Percentiles rank a stretch among this genome's conserved stretches.
Evolutionary conservation across 1,140 invertebrate species (phyloP).

Genomic region (Trichoplusia ni): DNA sequence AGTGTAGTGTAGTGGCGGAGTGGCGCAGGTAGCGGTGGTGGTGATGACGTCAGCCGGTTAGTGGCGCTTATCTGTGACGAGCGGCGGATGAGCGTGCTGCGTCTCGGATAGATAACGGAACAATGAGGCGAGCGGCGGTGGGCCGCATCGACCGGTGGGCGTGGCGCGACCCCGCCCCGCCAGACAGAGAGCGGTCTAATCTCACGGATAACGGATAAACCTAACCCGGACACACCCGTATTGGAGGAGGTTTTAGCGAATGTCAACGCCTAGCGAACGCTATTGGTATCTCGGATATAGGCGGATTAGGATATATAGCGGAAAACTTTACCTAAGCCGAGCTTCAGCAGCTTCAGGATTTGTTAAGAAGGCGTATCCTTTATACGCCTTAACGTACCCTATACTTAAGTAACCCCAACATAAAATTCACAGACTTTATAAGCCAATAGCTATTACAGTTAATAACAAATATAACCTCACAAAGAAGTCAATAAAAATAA

Average conservation of each 20-base stretch:
- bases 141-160: conserved; percentile 76
- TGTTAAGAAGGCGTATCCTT: neutral
- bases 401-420: too few relatives aligned
- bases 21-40: neutral
- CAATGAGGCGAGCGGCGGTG: conserved; percentile 58
- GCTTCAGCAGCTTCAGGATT: neutral
- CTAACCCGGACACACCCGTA: conserved; percentile 63
- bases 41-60: conserved; percentile 37
- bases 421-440: too few relatives aligned
- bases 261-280: conserved; percentile 62
- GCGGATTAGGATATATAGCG: conserved; percentile 69
- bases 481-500: too few relatives aligned
- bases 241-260: conserved; percentile 70
- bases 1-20: neutral
- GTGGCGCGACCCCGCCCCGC: conserved; percentile 70
- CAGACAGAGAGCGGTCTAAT: conserved; percentile 71
- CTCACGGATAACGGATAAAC: conserved; percentile 76
- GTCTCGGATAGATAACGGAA: conserved; percentile 74
- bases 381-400: too few relatives aligned
- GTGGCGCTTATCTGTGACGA: conserved; percentile 69
- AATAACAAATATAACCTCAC: too few relatives aligned
- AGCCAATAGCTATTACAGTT: too few relatives aligned
- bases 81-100: conserved; percentile 68
- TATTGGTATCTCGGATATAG: conserved; percentile 73
- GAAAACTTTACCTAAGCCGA: conserved; percentile 23